phyloP scores from a whole-genome alignment of 2,888 invertebrate species.

The Cheilosia soror region DNA sequence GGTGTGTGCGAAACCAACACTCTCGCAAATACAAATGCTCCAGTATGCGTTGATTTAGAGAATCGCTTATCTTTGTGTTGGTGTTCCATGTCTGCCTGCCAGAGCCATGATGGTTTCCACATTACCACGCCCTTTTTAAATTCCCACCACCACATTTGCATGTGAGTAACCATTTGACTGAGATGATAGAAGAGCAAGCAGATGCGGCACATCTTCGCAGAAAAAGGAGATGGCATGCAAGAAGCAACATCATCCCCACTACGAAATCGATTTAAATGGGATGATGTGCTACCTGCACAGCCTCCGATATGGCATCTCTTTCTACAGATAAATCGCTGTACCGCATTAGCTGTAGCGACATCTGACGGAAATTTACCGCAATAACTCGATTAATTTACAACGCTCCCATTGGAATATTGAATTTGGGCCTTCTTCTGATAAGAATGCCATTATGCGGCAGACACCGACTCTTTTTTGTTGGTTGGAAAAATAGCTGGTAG shows the following conservation, averaged over 20 bases:
- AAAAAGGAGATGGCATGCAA: conserved; percentile 18
- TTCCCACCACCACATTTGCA: conserved; percentile 58
- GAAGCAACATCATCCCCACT: conserved; percentile 30
- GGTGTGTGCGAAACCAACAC: conserved; percentile 48
- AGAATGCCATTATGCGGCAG: conserved; percentile 51
- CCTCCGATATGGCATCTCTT: conserved; percentile 63
- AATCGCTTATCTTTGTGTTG: not conserved
- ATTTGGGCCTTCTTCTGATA: conserved; percentile 55
- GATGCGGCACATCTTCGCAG: not conserved
- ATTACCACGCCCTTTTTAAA: conserved; percentile 65
- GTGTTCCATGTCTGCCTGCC: conserved; percentile 29
- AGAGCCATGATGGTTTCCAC: conserved; percentile 51
- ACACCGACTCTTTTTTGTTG: conserved; percentile 5
- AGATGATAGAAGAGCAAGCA: conserved; percentile 9
- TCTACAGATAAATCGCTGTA: conserved; percentile 11
- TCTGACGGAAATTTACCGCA: conserved; percentile 59
- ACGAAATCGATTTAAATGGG: conserved; percentile 11
- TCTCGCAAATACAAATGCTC: not conserved
- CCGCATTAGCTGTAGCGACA: conserved; percentile 37
- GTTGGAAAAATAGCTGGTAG: conserved; percentile 31
- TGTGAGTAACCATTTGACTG: conserved; percentile 6
- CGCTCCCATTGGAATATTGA: conserved; percentile 60
- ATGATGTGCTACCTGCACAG: conserved; percentile 58
- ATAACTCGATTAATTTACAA: conserved; percentile 42
- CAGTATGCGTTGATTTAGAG: conserved; percentile 15